Conservation (phyloP, 1,140 invertebrate species). For the Neuroterus valhalla region DNA sequence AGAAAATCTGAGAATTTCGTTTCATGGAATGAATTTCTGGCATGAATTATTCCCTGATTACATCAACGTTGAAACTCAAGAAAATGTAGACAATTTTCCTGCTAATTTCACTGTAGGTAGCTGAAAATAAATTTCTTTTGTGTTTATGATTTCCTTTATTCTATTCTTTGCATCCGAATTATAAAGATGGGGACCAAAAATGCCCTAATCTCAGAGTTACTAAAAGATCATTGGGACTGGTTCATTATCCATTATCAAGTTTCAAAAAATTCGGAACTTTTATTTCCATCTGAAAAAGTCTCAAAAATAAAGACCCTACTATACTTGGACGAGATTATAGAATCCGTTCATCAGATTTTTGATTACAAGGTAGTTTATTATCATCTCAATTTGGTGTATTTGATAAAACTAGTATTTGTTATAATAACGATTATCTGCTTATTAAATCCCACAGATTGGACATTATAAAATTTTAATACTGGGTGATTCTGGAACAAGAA, state of each 20-base stretch:
- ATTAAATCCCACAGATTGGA: too few species aligned
- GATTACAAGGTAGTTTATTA: background rate
- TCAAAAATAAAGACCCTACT: background rate
- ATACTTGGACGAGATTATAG: background rate
- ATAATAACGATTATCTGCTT: too few species aligned
- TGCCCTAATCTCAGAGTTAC: background rate
- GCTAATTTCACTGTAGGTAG: background rate
- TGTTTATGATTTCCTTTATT: background rate
- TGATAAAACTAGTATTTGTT: too few species aligned
- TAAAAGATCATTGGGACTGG: background rate
- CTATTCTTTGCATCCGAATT: background rate
- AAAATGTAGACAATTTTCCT: background rate
- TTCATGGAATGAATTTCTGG: background rate
- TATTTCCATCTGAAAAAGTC: background rate
- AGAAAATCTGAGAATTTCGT: background rate
- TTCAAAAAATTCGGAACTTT: background rate
- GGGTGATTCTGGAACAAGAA: background rate
- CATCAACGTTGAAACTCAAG: background rate
- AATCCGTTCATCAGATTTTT: background rate
- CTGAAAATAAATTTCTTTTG: background rate
- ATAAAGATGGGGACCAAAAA: background rate
- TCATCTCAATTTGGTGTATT: background rate
- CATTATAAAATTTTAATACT: slow-evolving; percentile 18
- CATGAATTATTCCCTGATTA: background rate
- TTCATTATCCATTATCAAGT: background rate